Evolutionary conservation across 1,140 invertebrate species (phyloP), one percentile per base, ranked within the genome.

Genomic region (Glossosoma conforme): DNA sequence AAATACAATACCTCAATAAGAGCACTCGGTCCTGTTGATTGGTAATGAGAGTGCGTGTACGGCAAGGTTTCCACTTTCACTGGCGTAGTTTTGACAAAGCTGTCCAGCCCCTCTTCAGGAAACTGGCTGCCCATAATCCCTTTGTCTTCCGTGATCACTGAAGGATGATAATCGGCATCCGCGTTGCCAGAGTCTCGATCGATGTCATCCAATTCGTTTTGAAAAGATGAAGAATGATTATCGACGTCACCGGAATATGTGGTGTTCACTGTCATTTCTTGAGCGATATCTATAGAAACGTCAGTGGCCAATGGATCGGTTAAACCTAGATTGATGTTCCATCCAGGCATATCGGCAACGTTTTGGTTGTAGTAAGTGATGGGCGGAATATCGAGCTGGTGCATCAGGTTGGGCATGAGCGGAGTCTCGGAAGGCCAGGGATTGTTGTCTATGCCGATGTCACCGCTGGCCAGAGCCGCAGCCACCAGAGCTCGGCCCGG

Each of bases 401-500:
- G 43, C 18, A 53, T 10, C 2, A 53, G 30, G 19, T 37, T 24
- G n/a, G 52, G 52, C 11, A 44, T 13, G 11, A 33, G 17, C 30
- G 36, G 41, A 13, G 20, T 36, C 30, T 51, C 48, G 13, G 25
- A 14, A 14, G 33, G 36, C n/a, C 20, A 25, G 25, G 28, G 35
- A 14, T 33, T 30, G 25, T 14, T 43, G 22, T 28, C 15, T 25
- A 52, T 33, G 0, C 37, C 17, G 42, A 58, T 56, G 14, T 53
- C 61, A 4, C 41, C 45, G 15, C 62, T 61, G 15, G 43, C 25
- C 5, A 40, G 8, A 15, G 48, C 18, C 0, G 56, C 42, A n/a
- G 66, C 63, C 18, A 63, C 46, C 2, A 75, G 53, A 0, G 67
- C 72, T 36, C 71, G 60, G 11, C 73, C 73, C 5, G 73, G 68